phyloP scores from a whole-genome alignment of 2,797 vertebrate genomes.

The Alosa sapidissima region DNA sequence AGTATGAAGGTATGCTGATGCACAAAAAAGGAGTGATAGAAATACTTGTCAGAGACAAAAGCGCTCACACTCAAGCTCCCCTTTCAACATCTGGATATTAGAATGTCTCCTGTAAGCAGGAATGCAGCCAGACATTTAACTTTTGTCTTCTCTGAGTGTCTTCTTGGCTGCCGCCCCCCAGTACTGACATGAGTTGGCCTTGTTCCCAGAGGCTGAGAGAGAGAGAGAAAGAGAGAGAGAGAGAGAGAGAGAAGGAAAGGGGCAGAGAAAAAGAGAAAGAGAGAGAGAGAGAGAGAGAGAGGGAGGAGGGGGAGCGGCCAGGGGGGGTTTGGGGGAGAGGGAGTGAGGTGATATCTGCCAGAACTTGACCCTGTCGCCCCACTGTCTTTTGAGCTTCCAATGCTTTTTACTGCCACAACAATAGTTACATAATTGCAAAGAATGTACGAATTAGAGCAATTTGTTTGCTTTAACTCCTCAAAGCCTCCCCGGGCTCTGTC shows the following conservation, averaged over 20 bases:
- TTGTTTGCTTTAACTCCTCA: constrained; percentile 56
- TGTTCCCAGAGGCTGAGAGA: constrained; percentile 47
- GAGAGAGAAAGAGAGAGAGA: constrained; percentile 37
- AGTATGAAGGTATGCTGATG: constrained; percentile 18
- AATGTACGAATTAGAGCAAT: constrained; percentile 58
- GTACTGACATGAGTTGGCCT: constrained; percentile 51
- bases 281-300: constrained; percentile 27
- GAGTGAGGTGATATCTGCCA: constrained; percentile 55
- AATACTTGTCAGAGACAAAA: constrained; percentile 39
- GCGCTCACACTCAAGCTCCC: constrained; percentile 32
- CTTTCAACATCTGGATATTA: constrained; percentile 53
- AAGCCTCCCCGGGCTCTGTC: constrained; percentile 52
- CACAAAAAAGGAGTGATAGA: constrained; percentile 24
- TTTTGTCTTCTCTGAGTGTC: constrained; percentile 50
- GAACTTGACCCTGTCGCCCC: constrained; percentile 56
- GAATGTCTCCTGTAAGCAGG: constrained; percentile 44
- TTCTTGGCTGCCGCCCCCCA: constrained; percentile 50
- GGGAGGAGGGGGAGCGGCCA: constrained; percentile 35
- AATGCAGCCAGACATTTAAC: constrained; percentile 49
- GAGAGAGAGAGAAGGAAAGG: constrained; percentile 32
- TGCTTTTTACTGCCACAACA: constrained; percentile 59
- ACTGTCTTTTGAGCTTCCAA: constrained; percentile 61
- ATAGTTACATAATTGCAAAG: constrained; percentile 61
- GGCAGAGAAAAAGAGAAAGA: constrained; percentile 35
- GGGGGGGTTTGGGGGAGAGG: constrained; percentile 22